Conservation (phyloP, 2,888 invertebrate genomes). For the Cerceris rybyensis region DNA sequence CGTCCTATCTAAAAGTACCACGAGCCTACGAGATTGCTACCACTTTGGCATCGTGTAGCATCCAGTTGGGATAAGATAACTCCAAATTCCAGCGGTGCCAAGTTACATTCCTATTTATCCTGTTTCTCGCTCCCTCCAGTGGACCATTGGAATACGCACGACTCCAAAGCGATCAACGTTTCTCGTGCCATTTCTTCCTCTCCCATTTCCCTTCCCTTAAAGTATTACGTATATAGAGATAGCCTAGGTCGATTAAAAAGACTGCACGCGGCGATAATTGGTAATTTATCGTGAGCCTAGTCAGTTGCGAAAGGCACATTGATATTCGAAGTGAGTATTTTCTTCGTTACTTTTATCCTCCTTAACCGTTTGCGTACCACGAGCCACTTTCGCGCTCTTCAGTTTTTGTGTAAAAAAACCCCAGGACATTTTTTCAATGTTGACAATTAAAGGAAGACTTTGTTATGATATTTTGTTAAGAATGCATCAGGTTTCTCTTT, state of each 20-base stretch:
- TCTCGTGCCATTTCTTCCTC: not conserved
- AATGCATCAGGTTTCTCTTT: too few species aligned
- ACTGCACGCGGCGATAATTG: not conserved
- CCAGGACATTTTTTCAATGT: too few species aligned
- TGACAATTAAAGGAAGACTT: too few species aligned
- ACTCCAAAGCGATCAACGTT: conserved; percentile 15
- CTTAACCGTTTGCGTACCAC: too few species aligned
- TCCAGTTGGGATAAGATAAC: conserved; percentile 72
- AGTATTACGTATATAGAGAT: not conserved
- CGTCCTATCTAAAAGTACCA: conserved; percentile 63
- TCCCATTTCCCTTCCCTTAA: not conserved
- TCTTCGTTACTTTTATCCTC: not conserved
- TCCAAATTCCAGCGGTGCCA: conserved; percentile 58
- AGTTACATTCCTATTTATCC: conserved; percentile 49
- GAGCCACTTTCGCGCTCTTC: too few species aligned
- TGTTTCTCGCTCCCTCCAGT: conserved; percentile 31
- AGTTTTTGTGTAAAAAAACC: too few species aligned
- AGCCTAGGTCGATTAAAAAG: not conserved
- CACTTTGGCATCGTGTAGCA: conserved; percentile 59
- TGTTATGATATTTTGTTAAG: too few species aligned
- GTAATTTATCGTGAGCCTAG: not conserved
- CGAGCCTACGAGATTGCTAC: conserved; percentile 53
- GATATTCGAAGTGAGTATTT: not conserved
- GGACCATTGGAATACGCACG: conserved; percentile 34
- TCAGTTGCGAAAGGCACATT: not conserved